Evolutionary conservation across 2,113 vertebrate species (phyloP), one percentile per base, ranked within the genome.

Genomic region (Dermatemys mawii): DNA sequence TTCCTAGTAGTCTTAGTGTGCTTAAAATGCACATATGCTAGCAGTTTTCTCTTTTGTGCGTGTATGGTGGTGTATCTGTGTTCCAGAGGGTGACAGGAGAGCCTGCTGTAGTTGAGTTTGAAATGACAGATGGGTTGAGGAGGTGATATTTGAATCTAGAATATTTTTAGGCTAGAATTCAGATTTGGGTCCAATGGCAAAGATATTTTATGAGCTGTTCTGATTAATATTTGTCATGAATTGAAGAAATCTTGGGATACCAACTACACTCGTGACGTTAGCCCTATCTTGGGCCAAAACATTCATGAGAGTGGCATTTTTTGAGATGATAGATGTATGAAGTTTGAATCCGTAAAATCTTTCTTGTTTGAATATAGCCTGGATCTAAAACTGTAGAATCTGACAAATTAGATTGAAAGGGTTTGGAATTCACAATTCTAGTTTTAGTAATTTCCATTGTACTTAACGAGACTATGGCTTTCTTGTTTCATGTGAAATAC

Each of bases 401-500:
- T 76, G 79, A 48, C 11, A 85, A 83, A 87, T 81, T 12, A 27
- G 51, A 87, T 3, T 48, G 55, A 70, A 14, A 2, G 1, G 51
- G 21, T 81, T 95, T 91, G 27, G 78, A 27, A 87, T 11, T 50
- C 38, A 53, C 22, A 5, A 26, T 87, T 89, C 26, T 90, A 29
- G 2, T 84, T 84, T 41, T 48, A 27, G 4, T 7, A 75, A 81
- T 41, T 78, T 80, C n/a, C 75, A 55, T 22, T 46, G 1, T 63
- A 48, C 90, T 94, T 89, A 86, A 93, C 82, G 83, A 35, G 1
- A 19, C 14, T 57, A 73, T 81, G 80, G 55, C 92, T 48, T 84
- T 57, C 53, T 67, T 67, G 41, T 93, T 91, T 78, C 86, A 48
- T 0, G 1, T 84, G 89, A 93, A 89, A 95, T 94, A 94, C 93